Evolutionary conservation across 2,113 vertebrate species (phyloP), one percentile per base, ranked within the genome.

Genomic region (Pelvicachromis taeniatus): DNA sequence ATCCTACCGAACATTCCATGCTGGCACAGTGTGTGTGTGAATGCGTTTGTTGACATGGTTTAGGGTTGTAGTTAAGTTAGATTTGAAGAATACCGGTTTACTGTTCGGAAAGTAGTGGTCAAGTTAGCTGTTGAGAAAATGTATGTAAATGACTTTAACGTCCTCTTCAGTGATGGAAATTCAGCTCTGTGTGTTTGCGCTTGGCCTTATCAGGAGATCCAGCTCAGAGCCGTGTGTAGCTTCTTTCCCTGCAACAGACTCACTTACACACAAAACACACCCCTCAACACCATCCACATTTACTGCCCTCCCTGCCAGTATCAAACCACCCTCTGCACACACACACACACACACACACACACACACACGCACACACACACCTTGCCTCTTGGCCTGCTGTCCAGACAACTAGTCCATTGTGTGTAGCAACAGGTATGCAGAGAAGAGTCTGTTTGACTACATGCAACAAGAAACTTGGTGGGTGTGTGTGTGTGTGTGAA

Each of bases 331-430:
- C 82, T 29, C 68, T 48, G n/a, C n/a, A 68, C 80, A 87, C 77
- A 82, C 33, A 48, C 68, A 53, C 8, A 79, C 80, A 85, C 70
- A 77, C 33, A 45, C 65, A 52, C 78, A 48, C 75, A 59, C 80
- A 81, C 54, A 56, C 82, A 68, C 56, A 81, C 50, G 48, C 82
- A 79, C 80, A 78, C 50, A 78, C 77, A 58, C 75, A 82, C 59
- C 78, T 79, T 87, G 70, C 53, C 83, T 90, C 80, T 85, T 86
- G 87, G 81, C 85, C 93, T 83, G 78, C 92, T 87, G 89, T 89
- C 80, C 81, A 82, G 82, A 95, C 96, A 98, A 98, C 96, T 94
- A 91, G 90, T 84, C 95, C 95, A 97, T 97, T 98, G 97, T 98
- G 89, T 94, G 88, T 58, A 68, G 83, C 54, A 58, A 77, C 90